Base-by-base conservation (phyloP, 2,888 invertebrate species). In the Tiphia femorata region DNA sequence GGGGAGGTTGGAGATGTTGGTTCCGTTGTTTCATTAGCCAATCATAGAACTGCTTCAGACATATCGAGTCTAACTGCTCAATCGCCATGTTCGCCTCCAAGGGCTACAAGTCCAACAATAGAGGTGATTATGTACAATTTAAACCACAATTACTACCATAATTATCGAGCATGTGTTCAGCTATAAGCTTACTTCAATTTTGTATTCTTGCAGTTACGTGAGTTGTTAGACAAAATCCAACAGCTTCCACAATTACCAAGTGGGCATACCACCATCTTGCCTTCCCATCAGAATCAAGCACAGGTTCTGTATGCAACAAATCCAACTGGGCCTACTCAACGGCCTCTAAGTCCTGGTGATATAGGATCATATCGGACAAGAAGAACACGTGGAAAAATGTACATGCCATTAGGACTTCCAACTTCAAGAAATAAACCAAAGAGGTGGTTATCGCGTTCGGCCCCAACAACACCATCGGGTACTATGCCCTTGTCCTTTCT, bases 91-190 rank as follows among this genome's bases (percentile, higher is more conserved):
- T 93, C 94, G 0, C 93, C 94, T 0, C 93, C 93, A 0, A 88
- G 90, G 70, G 92, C 93, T 2, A 94, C 93, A n/a, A 93, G 92
- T 76, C 94, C 94, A 3, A 93, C 92, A 8, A 87, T 90, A 65
- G 91, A 91, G 76, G 90, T 92, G 64, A 49, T 46, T 54, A 16
- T 30, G n/a, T n/a, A n/a, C n/a, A n/a, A n/a, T n/a, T n/a, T n/a
- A n/a, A n/a, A n/a, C n/a, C n/a, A n/a, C n/a, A n/a, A n/a, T n/a
- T n/a, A n/a, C n/a, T n/a, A n/a, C n/a, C n/a, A n/a, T n/a, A n/a
- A n/a, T n/a, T n/a, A n/a, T 20, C 8, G 29, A 40, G 8, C 1
- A 37, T 16, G 2, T 21, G 5, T 10, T 1, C n/a, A 17, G 7
- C 1, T 48, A 37, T 41, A 2, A 5, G n/a, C n/a, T n/a, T n/a